phyloP scores from a whole-genome alignment of 2,797 vertebrate genomes.

The Sternotherus odoratus region DNA sequence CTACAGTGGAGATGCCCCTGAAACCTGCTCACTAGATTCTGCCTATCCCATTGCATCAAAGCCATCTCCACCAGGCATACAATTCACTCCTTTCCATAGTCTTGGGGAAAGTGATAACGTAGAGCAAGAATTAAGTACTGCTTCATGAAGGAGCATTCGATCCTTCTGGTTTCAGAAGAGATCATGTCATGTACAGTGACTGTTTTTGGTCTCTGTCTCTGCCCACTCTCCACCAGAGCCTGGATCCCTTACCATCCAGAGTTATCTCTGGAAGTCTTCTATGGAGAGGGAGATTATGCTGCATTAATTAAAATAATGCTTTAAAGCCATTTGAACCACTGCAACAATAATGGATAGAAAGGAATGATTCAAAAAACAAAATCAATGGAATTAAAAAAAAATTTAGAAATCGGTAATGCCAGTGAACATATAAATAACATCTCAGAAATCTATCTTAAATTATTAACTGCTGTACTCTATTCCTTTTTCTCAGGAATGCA shows the following conservation, averaged over 20 bases:
- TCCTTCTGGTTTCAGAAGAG: background rate
- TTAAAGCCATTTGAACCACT: slow-evolving; percentile 40
- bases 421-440: slow-evolving; percentile 36
- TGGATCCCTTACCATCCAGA: background rate
- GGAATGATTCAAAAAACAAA: slow-evolving; percentile 37
- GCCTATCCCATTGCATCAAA: background rate
- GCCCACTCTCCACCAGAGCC: background rate
- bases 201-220: background rate
- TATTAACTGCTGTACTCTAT: background rate
- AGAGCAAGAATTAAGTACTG: background rate
- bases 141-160: background rate
- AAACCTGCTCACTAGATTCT: background rate
- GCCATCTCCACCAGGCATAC: background rate
- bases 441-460: background rate
- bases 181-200: background rate
- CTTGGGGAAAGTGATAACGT: background rate
- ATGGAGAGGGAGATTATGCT: background rate
- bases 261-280: background rate
- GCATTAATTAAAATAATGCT: slow-evolving; percentile 47
- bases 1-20: background rate
- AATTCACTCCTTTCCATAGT: background rate
- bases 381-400: slow-evolving; percentile 54
- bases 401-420: slow-evolving; percentile 27
- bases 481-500: background rate
- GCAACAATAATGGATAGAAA: slow-evolving; percentile 37